Percentiles rank a stretch among this genome's conserved stretches.
Evolutionary conservation across 2,113 vertebrate genomes (phyloP).

Genomic region (Emydura subglobosa): DNA sequence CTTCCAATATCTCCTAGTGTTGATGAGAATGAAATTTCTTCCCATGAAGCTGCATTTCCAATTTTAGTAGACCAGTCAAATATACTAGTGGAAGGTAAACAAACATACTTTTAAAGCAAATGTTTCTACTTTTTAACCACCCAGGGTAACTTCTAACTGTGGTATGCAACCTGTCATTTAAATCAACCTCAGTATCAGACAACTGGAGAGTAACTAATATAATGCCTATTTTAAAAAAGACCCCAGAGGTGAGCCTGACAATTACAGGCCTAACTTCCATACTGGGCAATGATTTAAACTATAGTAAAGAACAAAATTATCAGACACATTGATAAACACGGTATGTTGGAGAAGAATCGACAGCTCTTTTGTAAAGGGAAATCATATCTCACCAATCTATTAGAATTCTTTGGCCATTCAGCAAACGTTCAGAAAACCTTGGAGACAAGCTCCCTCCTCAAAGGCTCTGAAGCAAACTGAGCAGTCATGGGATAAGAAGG

Average conservation of each 20-base stretch:
- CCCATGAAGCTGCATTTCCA: constrained; percentile 28
- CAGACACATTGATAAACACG: neutral
- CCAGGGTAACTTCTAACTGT: neutral
- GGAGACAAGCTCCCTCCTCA: neutral
- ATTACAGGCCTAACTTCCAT: neutral
- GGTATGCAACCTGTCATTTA: neutral
- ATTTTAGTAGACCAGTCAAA: neutral
- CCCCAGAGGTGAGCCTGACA: neutral
- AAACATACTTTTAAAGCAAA: neutral
- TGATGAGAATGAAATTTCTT: constrained; percentile 30
- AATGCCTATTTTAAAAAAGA: neutral
- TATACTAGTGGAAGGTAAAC: constrained; percentile 66
- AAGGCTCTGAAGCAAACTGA: neutral
- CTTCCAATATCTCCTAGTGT: neutral
- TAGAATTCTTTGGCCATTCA: neutral
- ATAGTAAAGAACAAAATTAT: neutral
- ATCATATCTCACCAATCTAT: neutral
- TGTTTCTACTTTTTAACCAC: neutral
- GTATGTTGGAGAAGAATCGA: neutral
- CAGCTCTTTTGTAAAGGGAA: neutral
- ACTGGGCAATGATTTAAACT: neutral
- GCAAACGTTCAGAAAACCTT: neutral
- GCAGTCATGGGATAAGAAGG: neutral
- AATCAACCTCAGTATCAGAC: neutral
- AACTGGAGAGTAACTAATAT: neutral